Evolutionary conservation across 1,140 invertebrate genomes (phyloP), one percentile per base, ranked within the genome.

Genomic region (Bradynema listronoti): DNA sequence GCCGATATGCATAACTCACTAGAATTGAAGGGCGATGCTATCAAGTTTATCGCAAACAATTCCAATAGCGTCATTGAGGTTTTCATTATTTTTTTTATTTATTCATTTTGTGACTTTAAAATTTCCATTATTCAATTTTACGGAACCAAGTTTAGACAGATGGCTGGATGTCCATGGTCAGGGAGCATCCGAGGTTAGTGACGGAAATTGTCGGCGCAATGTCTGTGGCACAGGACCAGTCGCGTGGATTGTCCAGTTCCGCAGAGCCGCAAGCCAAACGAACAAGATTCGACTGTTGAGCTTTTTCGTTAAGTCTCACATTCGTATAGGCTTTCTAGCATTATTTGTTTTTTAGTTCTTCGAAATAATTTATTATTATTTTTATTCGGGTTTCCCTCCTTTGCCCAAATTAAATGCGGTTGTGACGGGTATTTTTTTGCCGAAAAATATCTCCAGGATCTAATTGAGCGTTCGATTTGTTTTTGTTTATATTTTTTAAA

Each of bases 91-190:
- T 6, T 33, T 51, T 50, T 9, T 55, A 19, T 14, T 52, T 16
- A 11, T 55, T 16, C 19, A 3, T n/a, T 55, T 55, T 25, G 0
- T 5, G 1, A 1, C 7, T 54, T 9, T 5, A 16, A 11, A 9
- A 9, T 19, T 47, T 47, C 7, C 14, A 9, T 7, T 9, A n/a
- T n/a, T n/a, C n/a, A n/a, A n/a, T n/a, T n/a, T n/a, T n/a, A n/a
- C n/a, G n/a, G n/a, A n/a, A n/a, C n/a, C n/a, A n/a, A n/a, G n/a
- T 71, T 53, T 32, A 72, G 71, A 74, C 70, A 0, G 70, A 73
- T 43, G 63, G 71, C 11, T 72, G 71, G 68, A 24, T 11, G 3
- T 11, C 34, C 7, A 36, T 72, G 43, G 43, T 53, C 22, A 62
- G 30, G 39, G 33, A 58, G 27, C 59, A 73, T 30, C 51, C 71